Conservation (phyloP, 2,888 invertebrate species). For the Sisyra terminalis region DNA sequence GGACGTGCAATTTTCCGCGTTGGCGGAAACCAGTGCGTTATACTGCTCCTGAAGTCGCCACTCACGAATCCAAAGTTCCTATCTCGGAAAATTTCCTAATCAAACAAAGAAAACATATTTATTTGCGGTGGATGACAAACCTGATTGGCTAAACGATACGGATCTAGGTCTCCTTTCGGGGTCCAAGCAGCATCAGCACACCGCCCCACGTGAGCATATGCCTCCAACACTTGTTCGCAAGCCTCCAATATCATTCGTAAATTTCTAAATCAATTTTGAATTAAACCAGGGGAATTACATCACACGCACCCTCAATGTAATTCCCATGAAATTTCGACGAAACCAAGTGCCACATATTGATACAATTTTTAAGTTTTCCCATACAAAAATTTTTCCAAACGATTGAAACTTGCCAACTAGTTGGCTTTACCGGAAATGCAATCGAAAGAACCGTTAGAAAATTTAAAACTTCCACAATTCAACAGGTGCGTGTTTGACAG, state of each 20-base stretch:
- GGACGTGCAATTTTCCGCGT: background rate
- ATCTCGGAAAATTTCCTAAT: background rate
- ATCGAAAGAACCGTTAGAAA: background rate
- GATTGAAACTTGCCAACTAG: background rate
- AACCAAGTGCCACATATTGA: no score
- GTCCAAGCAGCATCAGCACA: constrained; percentile 3
- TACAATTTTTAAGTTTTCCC: no score
- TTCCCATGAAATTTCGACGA: no score
- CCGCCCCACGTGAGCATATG: background rate
- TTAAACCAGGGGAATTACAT: no score
- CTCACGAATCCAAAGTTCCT: constrained; percentile 4
- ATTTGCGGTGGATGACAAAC: background rate
- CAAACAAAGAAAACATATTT: background rate
- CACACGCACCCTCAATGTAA: no score
- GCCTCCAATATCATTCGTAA: constrained; percentile 1
- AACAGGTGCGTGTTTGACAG: background rate
- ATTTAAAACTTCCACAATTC: background rate
- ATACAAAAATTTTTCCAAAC: background rate
- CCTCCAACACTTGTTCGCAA: background rate
- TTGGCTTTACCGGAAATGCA: background rate
- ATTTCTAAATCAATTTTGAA: no score
- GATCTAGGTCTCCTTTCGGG: background rate
- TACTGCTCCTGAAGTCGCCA: background rate
- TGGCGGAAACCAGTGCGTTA: background rate
- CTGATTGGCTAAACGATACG: constrained; percentile 2